Percentiles rank a stretch among this genome's conserved stretches.
phyloP scores from a whole-genome alignment of 1,140 invertebrate species.

The Meloidogyne hapla region DNA sequence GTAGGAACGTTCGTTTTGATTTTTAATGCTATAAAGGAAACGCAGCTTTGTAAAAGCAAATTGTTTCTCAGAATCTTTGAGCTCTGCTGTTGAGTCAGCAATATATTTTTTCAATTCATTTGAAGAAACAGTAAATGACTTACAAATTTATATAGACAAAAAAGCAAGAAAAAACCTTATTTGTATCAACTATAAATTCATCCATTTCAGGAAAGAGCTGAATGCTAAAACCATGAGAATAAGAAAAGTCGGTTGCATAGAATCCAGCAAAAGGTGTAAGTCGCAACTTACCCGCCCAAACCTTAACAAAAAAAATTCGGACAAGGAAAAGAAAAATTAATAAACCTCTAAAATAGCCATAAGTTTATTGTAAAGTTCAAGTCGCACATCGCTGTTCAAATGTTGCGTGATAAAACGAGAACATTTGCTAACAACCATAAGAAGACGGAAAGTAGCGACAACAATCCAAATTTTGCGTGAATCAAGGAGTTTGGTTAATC shows the following conservation, averaged over 20 bases:
- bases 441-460: constrained; percentile 35
- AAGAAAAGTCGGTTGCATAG: constrained; percentile 9
- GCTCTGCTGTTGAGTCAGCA: background rate
- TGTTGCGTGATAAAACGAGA: constrained; percentile 49
- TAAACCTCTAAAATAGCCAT: constrained; percentile 41
- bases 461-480: constrained; percentile 40
- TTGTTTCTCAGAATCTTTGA: constrained; percentile 35
- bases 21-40: constrained; percentile 41
- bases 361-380: constrained; percentile 38
- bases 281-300: constrained; percentile 27
- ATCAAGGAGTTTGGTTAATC: constrained; percentile 43
- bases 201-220: constrained; percentile 13
- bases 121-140: constrained; percentile 7
- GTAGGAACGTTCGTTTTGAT: constrained; percentile 37
- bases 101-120: constrained; percentile 13
- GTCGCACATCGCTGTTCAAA: constrained; percentile 21
- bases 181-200: constrained; percentile 23
- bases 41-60: constrained; percentile 43
- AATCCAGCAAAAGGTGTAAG: constrained; percentile 23
- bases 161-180: constrained; percentile 19
- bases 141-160: background rate
- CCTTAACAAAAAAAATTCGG: constrained; percentile 18
- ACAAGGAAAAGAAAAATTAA: background rate
- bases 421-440: constrained; percentile 47
- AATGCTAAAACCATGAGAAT: constrained; percentile 8